Evolutionary conservation across 2,888 invertebrate species (phyloP).

Genomic region (Schrankia costaestrigalis): DNA sequence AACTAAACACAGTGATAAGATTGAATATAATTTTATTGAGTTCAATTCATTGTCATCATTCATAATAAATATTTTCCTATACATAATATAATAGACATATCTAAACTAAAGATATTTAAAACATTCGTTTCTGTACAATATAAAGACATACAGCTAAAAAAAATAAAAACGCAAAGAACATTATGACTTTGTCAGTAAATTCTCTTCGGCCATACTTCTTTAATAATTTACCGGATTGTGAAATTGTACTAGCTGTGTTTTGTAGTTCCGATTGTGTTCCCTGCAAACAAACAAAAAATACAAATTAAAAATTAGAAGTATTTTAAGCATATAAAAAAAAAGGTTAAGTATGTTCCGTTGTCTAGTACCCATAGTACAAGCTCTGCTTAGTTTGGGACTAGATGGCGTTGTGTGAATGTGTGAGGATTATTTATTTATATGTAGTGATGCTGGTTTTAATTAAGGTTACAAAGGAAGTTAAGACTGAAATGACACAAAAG

Average conservation of each 20-base stretch:
- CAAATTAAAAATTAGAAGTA: neutral
- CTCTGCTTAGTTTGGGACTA: neutral
- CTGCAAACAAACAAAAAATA: constrained; percentile 43
- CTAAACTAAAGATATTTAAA: constrained; percentile 73
- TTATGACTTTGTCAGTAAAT: constrained; percentile 95
- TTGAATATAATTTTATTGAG: too few species aligned
- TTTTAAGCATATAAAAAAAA: too few species aligned
- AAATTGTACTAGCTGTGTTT: constrained; percentile 91
- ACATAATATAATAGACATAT: constrained; percentile 14
- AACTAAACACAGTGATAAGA: constrained; percentile 6
- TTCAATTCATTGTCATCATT: constrained; percentile 17
- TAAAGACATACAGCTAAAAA: constrained; percentile 95
- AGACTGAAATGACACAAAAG: too few species aligned
- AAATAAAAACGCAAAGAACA: constrained; percentile 92
- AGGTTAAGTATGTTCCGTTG: too few species aligned
- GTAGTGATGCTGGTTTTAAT: too few species aligned
- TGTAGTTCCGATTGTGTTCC: constrained; percentile 91
- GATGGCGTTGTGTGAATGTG: neutral
- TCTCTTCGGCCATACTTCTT: constrained; percentile 97
- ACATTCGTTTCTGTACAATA: constrained; percentile 94
- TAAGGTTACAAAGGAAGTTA: too few species aligned
- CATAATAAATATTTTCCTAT: constrained; percentile 27
- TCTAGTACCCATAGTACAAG: neutral
- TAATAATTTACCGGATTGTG: constrained; percentile 93
- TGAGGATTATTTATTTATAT: neutral